phyloP scores from a whole-genome alignment of 2,797 vertebrate species.

The Myotis vivesi region DNA sequence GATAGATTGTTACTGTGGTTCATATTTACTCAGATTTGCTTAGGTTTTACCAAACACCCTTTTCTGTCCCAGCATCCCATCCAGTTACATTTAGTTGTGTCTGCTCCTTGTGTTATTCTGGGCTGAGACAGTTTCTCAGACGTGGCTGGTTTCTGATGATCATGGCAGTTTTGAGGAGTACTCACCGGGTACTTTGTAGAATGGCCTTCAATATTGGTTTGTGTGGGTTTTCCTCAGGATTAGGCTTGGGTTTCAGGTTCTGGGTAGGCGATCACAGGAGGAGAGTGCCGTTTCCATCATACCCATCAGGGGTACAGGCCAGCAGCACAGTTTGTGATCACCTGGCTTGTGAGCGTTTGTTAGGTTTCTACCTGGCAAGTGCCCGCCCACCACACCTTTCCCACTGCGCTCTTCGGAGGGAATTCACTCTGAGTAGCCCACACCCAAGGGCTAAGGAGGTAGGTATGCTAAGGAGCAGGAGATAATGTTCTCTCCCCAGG shows the following conservation, averaged over 20 bases:
- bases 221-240: background rate
- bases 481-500: background rate
- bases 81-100: background rate
- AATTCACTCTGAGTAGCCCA: background rate
- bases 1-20: background rate
- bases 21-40: background rate
- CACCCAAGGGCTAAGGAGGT: background rate
- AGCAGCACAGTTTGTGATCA: fast-evolving
- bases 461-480: background rate
- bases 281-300: background rate
- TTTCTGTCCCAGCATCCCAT: background rate
- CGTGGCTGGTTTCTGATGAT: background rate
- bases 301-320: background rate
- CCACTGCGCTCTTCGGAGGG: background rate
- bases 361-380: background rate
- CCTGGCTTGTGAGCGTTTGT: too few relatives aligned
- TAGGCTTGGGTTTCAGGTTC: background rate
- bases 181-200: background rate
- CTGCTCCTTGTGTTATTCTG: background rate
- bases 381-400: background rate
- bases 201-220: background rate
- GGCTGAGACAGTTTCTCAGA: background rate
- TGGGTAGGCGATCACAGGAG: background rate
- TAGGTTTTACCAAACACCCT: background rate
- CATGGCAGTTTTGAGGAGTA: background rate